Percentiles rank a stretch among this genome's conserved stretches.
Evolutionary conservation across 2,888 invertebrate species (phyloP).

Genomic region (Pseudoips prasinana): DNA sequence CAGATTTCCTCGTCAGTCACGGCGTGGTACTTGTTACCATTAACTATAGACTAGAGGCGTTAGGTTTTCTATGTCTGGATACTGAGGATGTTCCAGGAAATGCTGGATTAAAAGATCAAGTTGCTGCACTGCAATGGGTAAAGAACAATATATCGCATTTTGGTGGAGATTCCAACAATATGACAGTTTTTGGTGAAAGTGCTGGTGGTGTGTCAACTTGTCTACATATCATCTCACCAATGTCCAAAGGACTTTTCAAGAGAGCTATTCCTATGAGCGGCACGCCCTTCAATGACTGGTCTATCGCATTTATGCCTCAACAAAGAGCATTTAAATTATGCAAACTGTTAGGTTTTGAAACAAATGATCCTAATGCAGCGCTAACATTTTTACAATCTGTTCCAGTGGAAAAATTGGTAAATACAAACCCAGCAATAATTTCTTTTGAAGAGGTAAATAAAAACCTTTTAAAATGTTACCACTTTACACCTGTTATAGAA

Average conservation of each 20-base stretch:
- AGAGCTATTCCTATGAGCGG: conserved; percentile 49
- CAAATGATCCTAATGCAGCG: conserved; percentile 41
- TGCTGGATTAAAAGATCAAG: conserved; percentile 51
- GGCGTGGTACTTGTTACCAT: conserved; percentile 49
- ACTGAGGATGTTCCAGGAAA: conserved; percentile 50
- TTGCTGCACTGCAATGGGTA: conserved; percentile 46
- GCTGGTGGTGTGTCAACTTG: conserved; percentile 42
- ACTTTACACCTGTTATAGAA: conserved; percentile 53
- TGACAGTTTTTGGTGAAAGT: conserved; percentile 53
- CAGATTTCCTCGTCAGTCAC: conserved; percentile 47
- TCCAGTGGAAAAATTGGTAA: conserved; percentile 40
- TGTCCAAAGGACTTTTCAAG: conserved; percentile 47
- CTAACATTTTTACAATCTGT: conserved; percentile 47
- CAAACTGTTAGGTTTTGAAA: conserved; percentile 44
- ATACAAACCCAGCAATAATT: conserved; percentile 35
- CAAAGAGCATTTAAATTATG: conserved; percentile 47
- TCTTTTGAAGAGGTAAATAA: conserved; percentile 37
- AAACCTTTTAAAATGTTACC: conserved; percentile 38
- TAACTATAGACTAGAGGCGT: conserved; percentile 48
- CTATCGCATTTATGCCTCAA: conserved; percentile 34
- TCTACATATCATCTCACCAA: conserved; percentile 44
- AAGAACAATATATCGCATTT: conserved; percentile 42
- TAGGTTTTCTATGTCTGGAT: conserved; percentile 47
- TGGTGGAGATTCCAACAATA: conserved; percentile 47
- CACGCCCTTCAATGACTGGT: conserved; percentile 46